Evolutionary conservation across 2,888 invertebrate species (phyloP).

Genomic region (Trisateles emortualis): DNA sequence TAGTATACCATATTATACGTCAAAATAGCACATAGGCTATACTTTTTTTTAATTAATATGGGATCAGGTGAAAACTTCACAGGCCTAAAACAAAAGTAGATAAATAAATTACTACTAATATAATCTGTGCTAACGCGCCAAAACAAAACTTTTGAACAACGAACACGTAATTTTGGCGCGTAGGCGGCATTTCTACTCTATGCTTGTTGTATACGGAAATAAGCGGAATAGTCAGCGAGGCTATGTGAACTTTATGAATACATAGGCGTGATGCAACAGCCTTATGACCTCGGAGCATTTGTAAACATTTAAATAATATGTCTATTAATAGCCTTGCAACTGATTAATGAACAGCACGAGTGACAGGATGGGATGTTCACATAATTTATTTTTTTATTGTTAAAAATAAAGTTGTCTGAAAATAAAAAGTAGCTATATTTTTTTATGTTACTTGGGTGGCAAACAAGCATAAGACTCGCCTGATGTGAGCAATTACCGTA

Average conservation of each 20-base stretch:
- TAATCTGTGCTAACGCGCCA: not conserved
- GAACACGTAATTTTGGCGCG: not conserved
- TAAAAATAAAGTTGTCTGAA: not conserved
- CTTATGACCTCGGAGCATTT: constrained; percentile 55
- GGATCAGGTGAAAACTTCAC: too few species aligned
- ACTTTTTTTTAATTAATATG: too few species aligned
- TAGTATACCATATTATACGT: too few species aligned
- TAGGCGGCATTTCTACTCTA: constrained; percentile 22
- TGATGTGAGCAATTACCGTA: too few species aligned
- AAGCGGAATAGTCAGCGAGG: constrained; percentile 25
- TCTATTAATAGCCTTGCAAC: constrained; percentile 64
- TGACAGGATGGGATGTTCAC: not conserved
- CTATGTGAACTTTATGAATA: constrained; percentile 25
- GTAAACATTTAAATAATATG: constrained; percentile 48
- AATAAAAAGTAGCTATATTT: too few species aligned
- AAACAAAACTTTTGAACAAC: not conserved
- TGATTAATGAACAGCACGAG: constrained; percentile 50
- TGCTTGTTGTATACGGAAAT: constrained; percentile 37
- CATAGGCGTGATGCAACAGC: constrained; percentile 48
- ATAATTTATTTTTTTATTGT: not conserved
- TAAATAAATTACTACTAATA: too few species aligned
- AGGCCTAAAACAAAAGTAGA: too few species aligned
- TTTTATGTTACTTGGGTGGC: too few species aligned
- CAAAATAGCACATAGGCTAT: too few species aligned
- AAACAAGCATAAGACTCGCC: too few species aligned